phyloP scores from a whole-genome alignment of 2,797 vertebrate species.

The Channallabes apus region DNA sequence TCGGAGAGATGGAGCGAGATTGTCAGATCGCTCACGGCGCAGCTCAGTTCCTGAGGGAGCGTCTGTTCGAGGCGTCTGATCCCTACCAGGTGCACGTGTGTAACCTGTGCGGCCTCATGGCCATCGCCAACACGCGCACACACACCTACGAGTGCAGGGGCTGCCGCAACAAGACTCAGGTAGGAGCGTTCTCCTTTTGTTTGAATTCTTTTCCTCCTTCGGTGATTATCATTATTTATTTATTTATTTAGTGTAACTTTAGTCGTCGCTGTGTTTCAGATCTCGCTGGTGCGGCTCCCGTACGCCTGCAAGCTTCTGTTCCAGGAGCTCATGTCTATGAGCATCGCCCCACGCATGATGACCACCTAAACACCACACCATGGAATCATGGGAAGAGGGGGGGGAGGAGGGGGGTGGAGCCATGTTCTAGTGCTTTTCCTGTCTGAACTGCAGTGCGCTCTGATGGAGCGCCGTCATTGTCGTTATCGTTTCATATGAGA shows the following conservation, averaged over 20 bases:
- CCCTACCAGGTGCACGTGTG: slow-evolving; percentile 97
- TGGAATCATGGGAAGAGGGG: background rate
- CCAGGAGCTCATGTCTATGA: slow-evolving; percentile 99
- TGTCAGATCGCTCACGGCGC: slow-evolving; percentile 99
- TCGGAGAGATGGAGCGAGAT: slow-evolving; percentile 98
- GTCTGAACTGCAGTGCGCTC: slow-evolving; percentile 14
- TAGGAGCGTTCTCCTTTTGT: slow-evolving; percentile 45
- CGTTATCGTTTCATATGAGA: background rate
- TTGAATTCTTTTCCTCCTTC: background rate
- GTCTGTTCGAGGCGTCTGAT: slow-evolving; percentile 95
- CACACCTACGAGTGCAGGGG: slow-evolving; percentile 96
- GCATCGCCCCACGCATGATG: slow-evolving; percentile 98
- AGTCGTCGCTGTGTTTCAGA: slow-evolving; percentile 71
- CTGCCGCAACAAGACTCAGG: slow-evolving; percentile 98
- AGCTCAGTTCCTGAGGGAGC: slow-evolving; percentile 92
- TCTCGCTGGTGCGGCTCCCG: slow-evolving; percentile 94
- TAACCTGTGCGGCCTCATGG: slow-evolving; percentile 97
- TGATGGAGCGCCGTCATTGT: background rate
- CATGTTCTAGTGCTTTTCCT: background rate
- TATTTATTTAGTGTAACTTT: background rate
- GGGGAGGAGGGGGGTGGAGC: background rate
- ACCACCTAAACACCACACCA: slow-evolving; percentile 68
- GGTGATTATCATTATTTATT: too few species aligned
- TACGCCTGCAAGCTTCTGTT: slow-evolving; percentile 98
- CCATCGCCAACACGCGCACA: slow-evolving; percentile 95